These are phyloP conservation scores for Dicaeum eximium DNA, from an alignment of 2,113 vertebrate genomes.

Conservation along the genomic window DNA sequence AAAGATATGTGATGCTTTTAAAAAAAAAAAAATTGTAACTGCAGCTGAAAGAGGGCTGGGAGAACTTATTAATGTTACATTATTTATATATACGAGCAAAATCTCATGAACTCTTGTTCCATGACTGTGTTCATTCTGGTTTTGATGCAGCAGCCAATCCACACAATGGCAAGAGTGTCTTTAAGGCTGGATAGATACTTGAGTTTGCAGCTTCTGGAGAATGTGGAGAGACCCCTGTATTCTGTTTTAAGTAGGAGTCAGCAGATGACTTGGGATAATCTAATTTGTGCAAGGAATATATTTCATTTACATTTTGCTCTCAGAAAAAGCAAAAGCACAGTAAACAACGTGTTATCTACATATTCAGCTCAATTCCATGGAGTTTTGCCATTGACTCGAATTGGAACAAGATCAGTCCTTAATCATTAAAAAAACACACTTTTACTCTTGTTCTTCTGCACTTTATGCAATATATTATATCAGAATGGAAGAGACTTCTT, in stretches of 20 bases:
- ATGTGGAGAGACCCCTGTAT: neutral
- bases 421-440: slow-evolving; percentile 48
- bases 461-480: slow-evolving; percentile 40
- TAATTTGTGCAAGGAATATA: slow-evolving; percentile 42
- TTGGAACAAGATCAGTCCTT: slow-evolving; percentile 37
- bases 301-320: slow-evolving; percentile 43
- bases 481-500: neutral
- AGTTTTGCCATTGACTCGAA: slow-evolving; percentile 39
- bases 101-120: neutral
- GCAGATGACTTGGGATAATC: slow-evolving; percentile 24
- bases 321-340: slow-evolving; percentile 1
- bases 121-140: neutral
- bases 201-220: neutral
- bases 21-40: neutral
- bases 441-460: slow-evolving; percentile 41
- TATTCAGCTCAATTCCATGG: slow-evolving; percentile 30
- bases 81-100: neutral
- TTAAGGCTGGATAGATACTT: neutral
- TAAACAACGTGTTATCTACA: slow-evolving; percentile 55
- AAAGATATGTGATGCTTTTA: neutral
- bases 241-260: slow-evolving; percentile 11
- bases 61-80: neutral
- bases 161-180: neutral
- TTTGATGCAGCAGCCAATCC: neutral
- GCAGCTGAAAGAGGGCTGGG: neutral